These are phyloP conservation scores for Tryphoninae sp. DNA, from an alignment of 2,888 invertebrate genomes.

Conservation along the genomic window DNA sequence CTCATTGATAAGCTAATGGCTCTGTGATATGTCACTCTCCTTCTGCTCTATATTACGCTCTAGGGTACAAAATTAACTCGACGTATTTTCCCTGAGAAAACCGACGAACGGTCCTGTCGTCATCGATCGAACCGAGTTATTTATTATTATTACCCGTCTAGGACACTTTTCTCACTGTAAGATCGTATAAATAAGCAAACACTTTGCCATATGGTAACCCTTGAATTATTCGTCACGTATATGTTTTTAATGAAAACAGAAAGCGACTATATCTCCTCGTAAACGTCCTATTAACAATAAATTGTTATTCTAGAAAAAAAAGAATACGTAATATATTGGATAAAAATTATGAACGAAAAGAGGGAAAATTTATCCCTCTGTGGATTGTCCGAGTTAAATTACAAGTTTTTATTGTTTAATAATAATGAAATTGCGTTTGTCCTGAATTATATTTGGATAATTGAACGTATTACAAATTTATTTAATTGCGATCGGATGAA, in stretches of 20 bases:
- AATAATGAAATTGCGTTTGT: too few relatives aligned
- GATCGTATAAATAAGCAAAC: constrained; percentile 22
- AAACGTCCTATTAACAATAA: background rate
- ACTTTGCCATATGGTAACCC: constrained; percentile 9
- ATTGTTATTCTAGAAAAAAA: background rate
- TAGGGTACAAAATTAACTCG: background rate
- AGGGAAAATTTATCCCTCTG: too few relatives aligned
- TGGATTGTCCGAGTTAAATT: too few relatives aligned
- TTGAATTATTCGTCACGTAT: constrained; percentile 23
- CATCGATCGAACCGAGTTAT: constrained; percentile 38
- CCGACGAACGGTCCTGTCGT: constrained; percentile 10
- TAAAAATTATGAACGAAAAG: too few relatives aligned
- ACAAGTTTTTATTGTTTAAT: too few relatives aligned
- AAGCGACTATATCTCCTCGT: background rate
- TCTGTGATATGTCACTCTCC: constrained; percentile 69
- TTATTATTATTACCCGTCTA: constrained; percentile 59
- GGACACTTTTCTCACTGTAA: constrained; percentile 42
- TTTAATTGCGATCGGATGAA: constrained; percentile 27
- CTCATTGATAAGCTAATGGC: constrained; percentile 78
- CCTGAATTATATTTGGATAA: too few relatives aligned
- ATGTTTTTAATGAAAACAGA: constrained; percentile 47
- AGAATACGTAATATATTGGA: too few relatives aligned
- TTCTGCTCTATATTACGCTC: constrained; percentile 40
- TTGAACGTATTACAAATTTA: too few relatives aligned
- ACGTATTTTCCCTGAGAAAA: constrained; percentile 66